Conservation (phyloP, 2,888 invertebrate genomes). For the Quadroppia sp. region DNA sequence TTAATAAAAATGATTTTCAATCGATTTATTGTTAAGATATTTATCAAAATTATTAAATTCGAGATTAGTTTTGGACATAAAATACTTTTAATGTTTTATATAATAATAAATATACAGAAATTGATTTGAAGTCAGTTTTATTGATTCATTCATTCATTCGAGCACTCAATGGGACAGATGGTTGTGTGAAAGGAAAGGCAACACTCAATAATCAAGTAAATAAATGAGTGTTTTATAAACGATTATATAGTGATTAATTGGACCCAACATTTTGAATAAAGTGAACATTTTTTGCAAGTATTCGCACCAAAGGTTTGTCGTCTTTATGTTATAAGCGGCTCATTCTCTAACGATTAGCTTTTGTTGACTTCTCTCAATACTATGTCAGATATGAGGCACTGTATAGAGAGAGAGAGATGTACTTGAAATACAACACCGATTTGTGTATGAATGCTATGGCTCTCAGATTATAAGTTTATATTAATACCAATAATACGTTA, state of each 20-base stretch:
- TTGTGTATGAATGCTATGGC: slow-evolving; percentile 21
- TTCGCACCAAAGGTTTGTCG: neutral
- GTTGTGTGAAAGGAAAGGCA: neutral
- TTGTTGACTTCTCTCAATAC: slow-evolving; percentile 32
- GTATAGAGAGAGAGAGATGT: too few species aligned
- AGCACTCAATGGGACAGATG: neutral
- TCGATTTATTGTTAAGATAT: too few species aligned
- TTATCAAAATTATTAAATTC: too few species aligned
- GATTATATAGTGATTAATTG: slow-evolving; percentile 22
- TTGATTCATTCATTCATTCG: neutral
- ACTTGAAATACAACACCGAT: slow-evolving; percentile 29
- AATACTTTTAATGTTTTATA: too few species aligned
- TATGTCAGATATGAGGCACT: slow-evolving; percentile 22
- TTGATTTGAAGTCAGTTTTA: neutral
- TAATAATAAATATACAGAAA: neutral
- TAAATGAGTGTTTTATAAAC: neutral
- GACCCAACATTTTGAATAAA: neutral
- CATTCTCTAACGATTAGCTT: slow-evolving; percentile 9
- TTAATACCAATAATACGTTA: slow-evolving; percentile 6
- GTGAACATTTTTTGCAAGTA: slow-evolving; percentile 3
- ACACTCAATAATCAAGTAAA: neutral
- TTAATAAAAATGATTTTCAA: too few species aligned
- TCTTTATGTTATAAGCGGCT: slow-evolving; percentile 22
- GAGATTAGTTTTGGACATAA: too few species aligned
- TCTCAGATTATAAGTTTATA: neutral